These are phyloP conservation scores for Oreochromis niloticus DNA, from an alignment of 2,113 vertebrate species.

Conservation along the genomic window DNA sequence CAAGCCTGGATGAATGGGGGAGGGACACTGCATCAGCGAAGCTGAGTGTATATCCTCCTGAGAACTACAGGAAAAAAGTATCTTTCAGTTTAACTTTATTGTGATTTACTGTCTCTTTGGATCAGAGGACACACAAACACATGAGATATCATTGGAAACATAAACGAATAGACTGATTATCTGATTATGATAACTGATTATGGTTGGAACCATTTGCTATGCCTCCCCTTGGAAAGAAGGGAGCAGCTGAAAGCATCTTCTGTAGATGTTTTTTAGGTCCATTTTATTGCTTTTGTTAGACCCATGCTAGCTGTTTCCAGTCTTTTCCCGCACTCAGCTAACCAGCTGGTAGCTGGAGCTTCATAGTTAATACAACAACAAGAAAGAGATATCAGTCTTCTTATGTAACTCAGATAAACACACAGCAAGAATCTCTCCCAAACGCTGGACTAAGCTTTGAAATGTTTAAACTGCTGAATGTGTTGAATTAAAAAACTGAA, in stretches of 20 bases:
- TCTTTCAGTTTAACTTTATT: neutral
- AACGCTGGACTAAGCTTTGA: neutral
- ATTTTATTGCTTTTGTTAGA: neutral
- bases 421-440: neutral
- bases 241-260: neutral
- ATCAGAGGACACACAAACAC: neutral
- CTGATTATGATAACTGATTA: neutral
- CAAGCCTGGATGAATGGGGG: neutral
- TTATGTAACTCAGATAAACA: neutral
- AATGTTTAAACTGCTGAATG: neutral
- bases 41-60: neutral
- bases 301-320: neutral
- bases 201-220: accelerated
- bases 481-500: neutral
- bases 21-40: neutral
- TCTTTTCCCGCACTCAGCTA: neutral
- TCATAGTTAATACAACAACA: neutral
- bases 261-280: neutral
- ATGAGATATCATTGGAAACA: neutral
- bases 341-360: neutral
- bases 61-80: neutral
- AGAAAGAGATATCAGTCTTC: neutral
- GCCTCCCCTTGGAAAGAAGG: neutral
- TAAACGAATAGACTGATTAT: neutral
- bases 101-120: neutral